phyloP scores from a whole-genome alignment of 2,797 vertebrate species.

The Lithobates pipiens region DNA sequence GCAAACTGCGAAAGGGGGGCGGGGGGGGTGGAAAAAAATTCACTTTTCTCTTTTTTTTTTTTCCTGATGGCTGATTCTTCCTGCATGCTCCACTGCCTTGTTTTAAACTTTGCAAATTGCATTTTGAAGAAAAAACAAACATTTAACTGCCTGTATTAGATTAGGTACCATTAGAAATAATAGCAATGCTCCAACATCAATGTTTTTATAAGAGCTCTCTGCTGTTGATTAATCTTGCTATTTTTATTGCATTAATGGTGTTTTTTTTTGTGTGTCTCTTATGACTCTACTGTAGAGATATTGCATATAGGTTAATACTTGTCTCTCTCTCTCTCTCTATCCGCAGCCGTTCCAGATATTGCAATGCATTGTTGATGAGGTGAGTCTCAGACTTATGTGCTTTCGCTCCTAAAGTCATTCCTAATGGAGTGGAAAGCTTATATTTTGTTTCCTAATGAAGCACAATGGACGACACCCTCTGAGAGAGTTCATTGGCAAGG shows the following conservation, averaged over 20 bases:
- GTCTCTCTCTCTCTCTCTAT: conserved; percentile 54
- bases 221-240: conserved; percentile 99
- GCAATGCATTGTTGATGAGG: conserved; percentile 99
- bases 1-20: conserved; percentile 16
- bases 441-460: conserved; percentile 99
- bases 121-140: conserved; percentile 99
- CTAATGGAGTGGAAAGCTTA: conserved; percentile 99
- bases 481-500: conserved; percentile 79
- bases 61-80: conserved; percentile 91
- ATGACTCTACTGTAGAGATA: conserved; percentile 96
- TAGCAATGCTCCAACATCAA: conserved; percentile 95
- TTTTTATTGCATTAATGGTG: conserved; percentile 99
- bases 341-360: conserved; percentile 96
- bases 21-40: conserved; percentile 75
- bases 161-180: conserved; percentile 99
- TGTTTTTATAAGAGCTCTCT: conserved; percentile 99
- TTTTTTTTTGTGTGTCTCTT: conserved; percentile 80
- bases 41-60: conserved; percentile 85
- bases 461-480: conserved; percentile 91
- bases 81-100: conserved; percentile 95
- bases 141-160: conserved; percentile 99
- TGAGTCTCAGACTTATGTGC: conserved; percentile 99
- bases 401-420: conserved; percentile 99
- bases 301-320: conserved; percentile 94
- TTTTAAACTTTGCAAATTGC: conserved; percentile 99